These are phyloP conservation scores for Himantopus leucocephalus DNA, from an alignment of 2,113 vertebrate species.

Conservation along the genomic window DNA sequence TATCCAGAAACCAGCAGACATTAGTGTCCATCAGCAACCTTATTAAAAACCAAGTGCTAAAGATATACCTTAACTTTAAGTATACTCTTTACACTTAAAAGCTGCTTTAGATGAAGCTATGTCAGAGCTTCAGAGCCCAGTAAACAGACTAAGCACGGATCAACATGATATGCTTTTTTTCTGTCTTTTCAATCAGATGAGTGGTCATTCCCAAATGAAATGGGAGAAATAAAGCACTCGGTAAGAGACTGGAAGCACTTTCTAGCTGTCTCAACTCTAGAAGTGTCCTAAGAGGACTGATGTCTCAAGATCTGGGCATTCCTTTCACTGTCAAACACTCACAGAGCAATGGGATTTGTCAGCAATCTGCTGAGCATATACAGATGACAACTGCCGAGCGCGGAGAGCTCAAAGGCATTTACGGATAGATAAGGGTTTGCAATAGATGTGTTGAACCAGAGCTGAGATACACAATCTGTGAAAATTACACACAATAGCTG, in stretches of 20 bases:
- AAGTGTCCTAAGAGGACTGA: conserved; percentile 3
- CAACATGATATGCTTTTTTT: not conserved
- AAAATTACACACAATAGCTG: not conserved
- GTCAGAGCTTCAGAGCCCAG: not conserved
- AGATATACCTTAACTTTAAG: not conserved
- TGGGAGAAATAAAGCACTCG: not conserved
- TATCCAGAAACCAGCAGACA: not conserved
- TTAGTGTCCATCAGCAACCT: not conserved
- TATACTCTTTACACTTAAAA: not conserved
- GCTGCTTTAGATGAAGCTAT: not conserved
- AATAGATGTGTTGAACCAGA: not conserved
- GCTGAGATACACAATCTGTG: not conserved
- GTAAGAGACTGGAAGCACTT: not conserved
- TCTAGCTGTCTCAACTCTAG: not conserved
- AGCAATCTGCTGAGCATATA: conserved; percentile 29
- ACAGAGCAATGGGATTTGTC: conserved; percentile 46
- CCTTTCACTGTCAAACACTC: conserved; percentile 3
- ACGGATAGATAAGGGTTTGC: not conserved
- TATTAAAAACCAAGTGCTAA: not conserved
- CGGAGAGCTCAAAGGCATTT: conserved; percentile 1
- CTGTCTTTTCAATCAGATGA: not conserved
- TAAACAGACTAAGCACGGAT: not conserved
- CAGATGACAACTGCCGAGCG: conserved; percentile 15
- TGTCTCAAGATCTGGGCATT: conserved; percentile 29
- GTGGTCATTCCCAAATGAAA: not conserved